Base-by-base conservation (phyloP, 1,140 invertebrate species). In the Stegodyphus mimosarum region DNA sequence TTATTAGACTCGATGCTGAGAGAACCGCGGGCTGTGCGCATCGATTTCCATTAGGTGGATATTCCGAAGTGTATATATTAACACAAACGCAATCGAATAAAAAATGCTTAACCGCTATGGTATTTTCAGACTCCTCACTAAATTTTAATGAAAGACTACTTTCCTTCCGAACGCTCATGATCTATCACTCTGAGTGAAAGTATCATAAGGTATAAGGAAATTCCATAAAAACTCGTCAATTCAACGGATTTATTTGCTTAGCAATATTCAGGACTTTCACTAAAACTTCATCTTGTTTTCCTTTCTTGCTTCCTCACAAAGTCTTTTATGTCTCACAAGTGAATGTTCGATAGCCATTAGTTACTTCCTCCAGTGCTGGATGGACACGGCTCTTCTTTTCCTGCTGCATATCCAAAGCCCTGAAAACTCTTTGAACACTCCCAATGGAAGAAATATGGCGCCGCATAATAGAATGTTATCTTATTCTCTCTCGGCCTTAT, bases 401-500 rank as follows among this genome's bases (percentile, higher is more conserved):
- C 48, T 53, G 17, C 33, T 50, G 52, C 74, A 51, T 70, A 71
- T n/a, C 75, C 7, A 50, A 53, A n/a, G 70, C 55, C 77, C 66
- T 80, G 48, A 49, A 70, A 52, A 51, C 18, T 55, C 52, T 80
- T 55, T 78, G 75, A 76, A 76, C 60, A 64, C 53, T 76, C 74
- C 75, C 75, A 53, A 78, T 77, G 75, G 55, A 51, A 50, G 64
- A 51, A 78, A 69, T 49, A 78, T 78, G 33, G 33, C 33, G 33
- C 33, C 33, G 75, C 75, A 78, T 78, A 78, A 78, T 78, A 49
- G 76, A 78, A 48, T 78, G 75, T 78, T 78, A 78, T 78, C 64
- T 67, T 69, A 78, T 78, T 78, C 64, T 48, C 52, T 13, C 51
- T 76, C n/a, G 13, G 51, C 50, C 49, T 49, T 52, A 69, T 67